Conservation (phyloP, 2,888 invertebrate genomes). For the Stegana nigrithorax region DNA sequence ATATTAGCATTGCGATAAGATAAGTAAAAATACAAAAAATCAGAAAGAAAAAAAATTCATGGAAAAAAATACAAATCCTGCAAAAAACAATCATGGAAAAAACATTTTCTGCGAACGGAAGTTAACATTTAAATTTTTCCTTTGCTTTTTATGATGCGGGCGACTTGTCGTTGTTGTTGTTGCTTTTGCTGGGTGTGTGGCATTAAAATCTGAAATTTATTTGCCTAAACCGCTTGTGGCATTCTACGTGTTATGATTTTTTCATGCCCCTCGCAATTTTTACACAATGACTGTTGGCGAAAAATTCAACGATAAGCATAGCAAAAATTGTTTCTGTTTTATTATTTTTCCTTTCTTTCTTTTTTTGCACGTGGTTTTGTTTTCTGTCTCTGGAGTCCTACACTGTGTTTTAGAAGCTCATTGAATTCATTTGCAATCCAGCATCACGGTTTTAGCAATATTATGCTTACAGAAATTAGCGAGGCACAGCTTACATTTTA, state of each 20-base stretch:
- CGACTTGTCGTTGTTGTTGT: no score
- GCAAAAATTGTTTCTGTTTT: background rate
- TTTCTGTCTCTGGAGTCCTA: background rate
- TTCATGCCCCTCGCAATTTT: background rate
- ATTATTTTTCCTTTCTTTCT: no score
- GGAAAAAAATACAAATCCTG: background rate
- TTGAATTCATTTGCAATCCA: no score
- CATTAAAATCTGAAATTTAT: constrained; percentile 7
- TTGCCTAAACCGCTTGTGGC: background rate
- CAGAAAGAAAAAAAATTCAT: background rate
- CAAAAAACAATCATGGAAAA: background rate
- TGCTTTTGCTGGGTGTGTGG: background rate
- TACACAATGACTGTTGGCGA: background rate
- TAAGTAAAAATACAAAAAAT: constrained; percentile 15
- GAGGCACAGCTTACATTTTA: no score
- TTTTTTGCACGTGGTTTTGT: background rate
- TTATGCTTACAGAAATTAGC: no score
- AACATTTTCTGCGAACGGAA: background rate
- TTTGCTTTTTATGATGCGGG: no score
- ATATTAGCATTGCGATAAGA: constrained; percentile 32
- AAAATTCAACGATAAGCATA: background rate
- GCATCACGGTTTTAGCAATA: no score
- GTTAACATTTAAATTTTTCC: background rate
- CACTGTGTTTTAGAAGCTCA: no score
- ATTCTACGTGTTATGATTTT: constrained; percentile 1